Conservation (phyloP, 1,140 invertebrate species). For the Drosophila orosa region DNA sequence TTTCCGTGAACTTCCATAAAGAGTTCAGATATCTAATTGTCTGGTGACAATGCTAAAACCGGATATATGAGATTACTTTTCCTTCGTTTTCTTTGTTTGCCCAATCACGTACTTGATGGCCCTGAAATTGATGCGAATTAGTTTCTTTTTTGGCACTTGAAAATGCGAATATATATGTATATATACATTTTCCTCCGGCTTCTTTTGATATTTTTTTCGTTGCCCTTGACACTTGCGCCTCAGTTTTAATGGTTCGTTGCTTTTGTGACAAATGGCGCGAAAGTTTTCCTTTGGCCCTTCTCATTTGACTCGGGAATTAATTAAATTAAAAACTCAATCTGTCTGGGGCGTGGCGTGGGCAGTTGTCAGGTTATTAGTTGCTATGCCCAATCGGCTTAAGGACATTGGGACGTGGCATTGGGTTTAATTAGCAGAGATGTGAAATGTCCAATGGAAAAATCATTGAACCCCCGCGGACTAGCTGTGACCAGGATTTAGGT, state of each 20-base stretch:
- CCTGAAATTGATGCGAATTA: conserved; percentile 64
- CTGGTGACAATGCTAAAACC: conserved; percentile 8
- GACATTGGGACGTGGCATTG: neutral
- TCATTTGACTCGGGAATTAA: conserved; percentile 41
- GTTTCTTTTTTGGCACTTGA: conserved; percentile 16
- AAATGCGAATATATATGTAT: conserved; percentile 6
- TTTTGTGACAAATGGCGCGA: conserved; percentile 50
- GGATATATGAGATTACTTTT: conserved; percentile 31
- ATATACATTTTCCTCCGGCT: neutral
- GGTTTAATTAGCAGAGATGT: conserved; percentile 20
- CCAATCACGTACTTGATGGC: conserved; percentile 60
- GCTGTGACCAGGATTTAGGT: neutral
- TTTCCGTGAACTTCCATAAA: conserved; percentile 8
- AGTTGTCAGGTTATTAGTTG: conserved; percentile 60
- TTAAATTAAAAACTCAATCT: conserved; percentile 60
- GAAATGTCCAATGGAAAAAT: conserved; percentile 10
- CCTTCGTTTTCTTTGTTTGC: conserved; percentile 22
- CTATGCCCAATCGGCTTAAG: conserved; percentile 28
- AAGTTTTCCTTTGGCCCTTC: conserved; percentile 30
- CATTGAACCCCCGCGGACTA: conserved; percentile 29
- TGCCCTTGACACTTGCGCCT: conserved; percentile 17
- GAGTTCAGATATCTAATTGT: conserved; percentile 20
- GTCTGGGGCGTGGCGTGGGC: conserved; percentile 19
- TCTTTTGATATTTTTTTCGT: conserved; percentile 6
- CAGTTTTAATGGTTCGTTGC: conserved; percentile 54